phyloP scores from a whole-genome alignment of 2,113 vertebrate species.

The Equus quagga region DNA sequence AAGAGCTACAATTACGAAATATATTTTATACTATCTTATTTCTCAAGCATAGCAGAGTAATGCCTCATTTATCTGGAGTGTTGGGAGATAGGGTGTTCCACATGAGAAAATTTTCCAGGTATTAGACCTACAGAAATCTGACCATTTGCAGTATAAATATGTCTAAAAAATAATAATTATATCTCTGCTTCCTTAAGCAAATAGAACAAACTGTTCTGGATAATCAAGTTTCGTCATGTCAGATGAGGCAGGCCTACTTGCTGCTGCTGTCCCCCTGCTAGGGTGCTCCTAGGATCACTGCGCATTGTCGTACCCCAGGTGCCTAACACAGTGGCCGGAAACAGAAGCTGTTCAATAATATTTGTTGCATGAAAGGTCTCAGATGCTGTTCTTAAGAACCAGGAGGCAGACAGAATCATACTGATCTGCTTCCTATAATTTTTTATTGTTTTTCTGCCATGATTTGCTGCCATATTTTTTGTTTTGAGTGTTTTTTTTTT shows the following conservation, averaged over 20 bases:
- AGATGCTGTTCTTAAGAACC: background rate
- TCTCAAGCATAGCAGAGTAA: background rate
- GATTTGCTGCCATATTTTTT: background rate
- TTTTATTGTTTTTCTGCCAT: background rate
- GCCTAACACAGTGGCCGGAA: background rate
- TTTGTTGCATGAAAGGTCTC: background rate
- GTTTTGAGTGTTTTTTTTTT: background rate
- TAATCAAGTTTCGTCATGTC: background rate
- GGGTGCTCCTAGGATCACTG: too few species aligned
- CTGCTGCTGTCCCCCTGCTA: background rate
- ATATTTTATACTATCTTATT: background rate
- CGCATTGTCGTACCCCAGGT: background rate
- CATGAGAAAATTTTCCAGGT: background rate
- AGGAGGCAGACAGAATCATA: background rate
- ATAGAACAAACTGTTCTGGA: background rate
- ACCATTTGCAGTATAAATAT: background rate
- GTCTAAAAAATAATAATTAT: constrained; percentile 12
- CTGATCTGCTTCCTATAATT: background rate
- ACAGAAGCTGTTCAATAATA: background rate
- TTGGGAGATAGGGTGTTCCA: background rate
- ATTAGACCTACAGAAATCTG: background rate
- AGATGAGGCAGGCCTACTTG: background rate
- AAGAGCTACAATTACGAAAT: constrained; percentile 35
- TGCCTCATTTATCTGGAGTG: background rate
- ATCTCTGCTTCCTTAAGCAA: background rate